Evolutionary conservation across 2,113 vertebrate species (phyloP), one percentile per base, ranked within the genome.

Genomic region (Fregata magnificens): DNA sequence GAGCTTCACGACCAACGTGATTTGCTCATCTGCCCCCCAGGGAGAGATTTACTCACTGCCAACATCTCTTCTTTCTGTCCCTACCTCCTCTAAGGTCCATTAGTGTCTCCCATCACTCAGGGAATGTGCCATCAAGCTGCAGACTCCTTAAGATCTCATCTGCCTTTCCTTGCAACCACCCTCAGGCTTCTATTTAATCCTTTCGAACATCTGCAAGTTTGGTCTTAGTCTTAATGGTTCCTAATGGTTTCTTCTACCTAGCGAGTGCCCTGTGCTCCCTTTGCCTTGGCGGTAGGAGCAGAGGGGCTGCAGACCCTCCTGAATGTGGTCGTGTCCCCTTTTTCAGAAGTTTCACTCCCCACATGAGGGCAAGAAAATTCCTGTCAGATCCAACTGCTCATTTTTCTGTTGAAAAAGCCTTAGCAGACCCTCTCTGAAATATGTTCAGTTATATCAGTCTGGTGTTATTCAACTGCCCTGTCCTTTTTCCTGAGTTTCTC

Each of bases 271-370:
- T 31, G 12, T 5, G 12, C 7, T 78, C 42, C 38, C n/a, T 67
- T 58, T 40, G 42, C 19, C 22, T n/a, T 7, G 0, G 7, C 7
- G 24, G 36, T 7, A 81, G 69, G 42, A 95, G 50, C 32, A 66
- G 34, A 76, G 9, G 18, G 52, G 6, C 28, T 82, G 50, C 2
- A 1, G 31, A 52, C 3, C 6, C 62, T 8, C 22, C 42, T 49
- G 11, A 26, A 58, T 40, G 9, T 25, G 7, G 10, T 49, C 16
- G 7, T 12, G 10, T 31, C 7, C 13, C 19, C 61, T 55, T 82
- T 70, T 42, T 5, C 0, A 0, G 38, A 83, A 70, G 32, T 36
- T 86, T 73, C 1, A 0, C 5, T 70, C n/a, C 14, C 17, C 29
- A 38, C 11, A 15, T 8, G 16, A 80, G 13, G 2, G 0, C 13